These are phyloP conservation scores for Hypsopygia costalis DNA, from an alignment of 2,888 invertebrate species.

Conservation along the genomic window DNA sequence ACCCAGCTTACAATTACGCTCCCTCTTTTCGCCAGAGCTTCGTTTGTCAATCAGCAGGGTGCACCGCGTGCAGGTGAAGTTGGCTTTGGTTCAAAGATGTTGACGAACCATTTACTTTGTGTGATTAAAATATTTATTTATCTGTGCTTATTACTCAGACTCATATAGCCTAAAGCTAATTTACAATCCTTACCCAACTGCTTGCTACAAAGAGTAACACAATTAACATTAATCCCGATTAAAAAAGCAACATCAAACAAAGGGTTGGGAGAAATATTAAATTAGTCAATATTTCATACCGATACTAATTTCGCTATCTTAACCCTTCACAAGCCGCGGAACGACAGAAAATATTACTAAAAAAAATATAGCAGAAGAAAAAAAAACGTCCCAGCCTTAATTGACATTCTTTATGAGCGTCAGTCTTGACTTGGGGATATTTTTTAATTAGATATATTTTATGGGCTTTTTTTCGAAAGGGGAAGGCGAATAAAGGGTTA, in stretches of 20 bases:
- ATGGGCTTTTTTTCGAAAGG: slow-evolving; percentile 78
- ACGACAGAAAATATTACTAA: slow-evolving; percentile 72
- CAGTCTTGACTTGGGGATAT: slow-evolving; percentile 79
- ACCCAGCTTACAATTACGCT: too few relatives aligned
- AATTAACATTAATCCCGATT: slow-evolving; percentile 31
- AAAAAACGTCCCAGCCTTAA: slow-evolving; percentile 72
- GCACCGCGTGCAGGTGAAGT: too few relatives aligned
- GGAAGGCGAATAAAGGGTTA: slow-evolving; percentile 75
- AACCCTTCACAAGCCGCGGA: slow-evolving; percentile 72
- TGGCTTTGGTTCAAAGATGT: too few relatives aligned
- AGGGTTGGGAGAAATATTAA: slow-evolving; percentile 60
- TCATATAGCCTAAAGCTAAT: too few relatives aligned
- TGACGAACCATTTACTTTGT: too few relatives aligned
- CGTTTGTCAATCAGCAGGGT: too few relatives aligned
- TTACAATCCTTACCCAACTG: too few relatives aligned
- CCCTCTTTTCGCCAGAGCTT: too few relatives aligned
- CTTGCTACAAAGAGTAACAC: slow-evolving; percentile 1
- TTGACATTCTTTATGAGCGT: slow-evolving; percentile 82
- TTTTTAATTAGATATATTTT: slow-evolving; percentile 83
- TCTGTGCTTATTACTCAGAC: too few relatives aligned
- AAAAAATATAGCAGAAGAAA: slow-evolving; percentile 57
- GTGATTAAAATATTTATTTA: too few relatives aligned
- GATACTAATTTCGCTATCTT: slow-evolving; percentile 80
- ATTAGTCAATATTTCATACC: slow-evolving; percentile 80
- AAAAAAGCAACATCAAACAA: slow-evolving; percentile 23